Evolutionary conservation across 2,888 invertebrate genomes (phyloP).

Genomic region (Acrocera orbiculus): DNA sequence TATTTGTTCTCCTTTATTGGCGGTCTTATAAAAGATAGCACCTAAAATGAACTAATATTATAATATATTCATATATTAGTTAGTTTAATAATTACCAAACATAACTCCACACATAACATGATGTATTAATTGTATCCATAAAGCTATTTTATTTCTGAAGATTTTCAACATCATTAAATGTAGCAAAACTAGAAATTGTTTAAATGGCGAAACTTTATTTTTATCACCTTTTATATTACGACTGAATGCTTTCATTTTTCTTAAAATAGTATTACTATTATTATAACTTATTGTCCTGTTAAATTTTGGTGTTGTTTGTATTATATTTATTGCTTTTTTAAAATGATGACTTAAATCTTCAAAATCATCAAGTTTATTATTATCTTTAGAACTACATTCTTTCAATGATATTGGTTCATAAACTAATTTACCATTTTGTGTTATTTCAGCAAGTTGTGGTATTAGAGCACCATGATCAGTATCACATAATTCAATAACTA

Average conservation of each 20-base stretch:
- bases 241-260: slow-evolving; percentile 36
- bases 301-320: slow-evolving; percentile 7
- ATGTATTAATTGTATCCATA: slow-evolving; percentile 43
- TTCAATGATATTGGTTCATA: slow-evolving; percentile 13
- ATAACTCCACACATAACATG: slow-evolving; percentile 42
- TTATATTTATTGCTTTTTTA: slow-evolving; percentile 7
- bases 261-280: slow-evolving; percentile 19
- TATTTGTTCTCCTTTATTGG: slow-evolving; percentile 46
- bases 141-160: slow-evolving; percentile 38
- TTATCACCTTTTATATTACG: slow-evolving; percentile 25
- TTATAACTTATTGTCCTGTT: slow-evolving; percentile 5
- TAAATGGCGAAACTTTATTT: slow-evolving; percentile 36
- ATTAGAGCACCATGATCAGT: slow-evolving; percentile 39
- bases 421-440: slow-evolving; percentile 39
- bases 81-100: slow-evolving; percentile 18
- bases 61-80: too few species aligned
- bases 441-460: slow-evolving; percentile 34
- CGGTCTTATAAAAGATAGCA: slow-evolving; percentile 42
- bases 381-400: slow-evolving; percentile 12
- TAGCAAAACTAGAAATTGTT: slow-evolving; percentile 41
- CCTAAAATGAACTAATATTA: slow-evolving; percentile 31
- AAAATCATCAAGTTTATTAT: not conserved
- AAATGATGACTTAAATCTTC: not conserved
- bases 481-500: slow-evolving; percentile 43
- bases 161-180: slow-evolving; percentile 43